Base-by-base conservation (phyloP, 2,797 vertebrate species). In the Pangasius mekongensis region DNA sequence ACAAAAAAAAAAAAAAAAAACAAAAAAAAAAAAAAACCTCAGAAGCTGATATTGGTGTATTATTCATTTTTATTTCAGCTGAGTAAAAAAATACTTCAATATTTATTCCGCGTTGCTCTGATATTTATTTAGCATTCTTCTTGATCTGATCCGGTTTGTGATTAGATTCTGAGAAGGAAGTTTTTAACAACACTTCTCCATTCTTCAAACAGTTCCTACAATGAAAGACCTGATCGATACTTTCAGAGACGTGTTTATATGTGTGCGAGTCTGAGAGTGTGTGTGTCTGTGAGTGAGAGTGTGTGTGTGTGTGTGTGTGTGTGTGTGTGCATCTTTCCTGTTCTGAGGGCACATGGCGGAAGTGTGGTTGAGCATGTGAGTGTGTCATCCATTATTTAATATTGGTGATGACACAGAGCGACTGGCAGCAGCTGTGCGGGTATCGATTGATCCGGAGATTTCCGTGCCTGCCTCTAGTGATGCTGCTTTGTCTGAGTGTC, bases 331-430 rank as follows among this genome's bases (percentile, higher is more conserved):
- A 18, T 85, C 54, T 87, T 86, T 88, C 84, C 71, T 66, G 87
- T 91, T 91, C 88, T 87, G 88, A 90, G 87, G 87, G 88, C 86
- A 90, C 93, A 84, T 91, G 90, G 85, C 83, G 90, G 89, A 93
- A 92, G 90, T 90, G 74, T 85, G 91, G 89, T 89, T 76, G 66
- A 81, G 84, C 86, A 88, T 90, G 84, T 85, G 77, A 69, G 77
- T 82, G 87, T 89, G 86, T 94, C 92, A 93, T 95, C 91, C 95
- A 95, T 95, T 95, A 96, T 95, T 95, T 91, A 95, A 94, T 88
- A 92, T 93, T 92, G 89, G 91, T 95, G 95, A 95, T 94, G 93
- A 95, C 92, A 94, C 93, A 94, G 92, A 92, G 93, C 90, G 92
- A 91, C 90, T 92, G 87, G 92, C 91, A 94, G 91, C 93, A 94